Base-by-base conservation (phyloP, 2,113 vertebrate genomes). In the Epinephelus lanceolatus region DNA sequence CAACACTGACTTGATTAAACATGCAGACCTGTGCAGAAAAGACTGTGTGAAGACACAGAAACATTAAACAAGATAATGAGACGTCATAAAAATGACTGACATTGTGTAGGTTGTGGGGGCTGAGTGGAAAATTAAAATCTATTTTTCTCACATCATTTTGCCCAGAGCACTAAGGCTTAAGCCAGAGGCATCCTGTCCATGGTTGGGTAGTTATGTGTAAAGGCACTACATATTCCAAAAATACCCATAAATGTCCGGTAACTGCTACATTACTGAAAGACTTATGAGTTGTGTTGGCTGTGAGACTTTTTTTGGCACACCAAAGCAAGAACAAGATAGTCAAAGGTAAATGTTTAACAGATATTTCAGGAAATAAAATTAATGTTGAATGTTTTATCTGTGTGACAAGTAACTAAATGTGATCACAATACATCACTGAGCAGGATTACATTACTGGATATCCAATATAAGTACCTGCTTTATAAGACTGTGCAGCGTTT, bases 1-100 rank as follows among this genome's bases (percentile, higher is more conserved):
- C 85, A 94, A 62, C 60, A 52, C 59, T 65, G 57, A 79, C 42
- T 61, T 74, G 67, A 80, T 88, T 81, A 83, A 86, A 89, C 84
- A 84, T 85, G 49, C 52, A 81, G 80, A 86, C 80, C 63, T 89
- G 81, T 71, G 59, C 61, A 81, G 66, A 33, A 33, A 63, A 57
- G 71, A 12, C 17, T 10, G 78, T 73, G 56, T 65, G 75, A 27
- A 62, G 12, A 12, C 42, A 45, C 42, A 45, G 42, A 63, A 53
- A 74, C 21, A 81, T 0, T 59, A 15, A 47, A 61, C 5, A 63
- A 63, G 12, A 56, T 72, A 65, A 70, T 51, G 18, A 60, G 25
- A 56, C 23, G 23, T 75, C 21, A n/a, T 37, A n/a, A 37, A 70
- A 4, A 69, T 19, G 25, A 69, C 47, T 69, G 59, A 37, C 47